phyloP scores from a whole-genome alignment of 2,113 vertebrate genomes.

The Dasyornis broadbenti region DNA sequence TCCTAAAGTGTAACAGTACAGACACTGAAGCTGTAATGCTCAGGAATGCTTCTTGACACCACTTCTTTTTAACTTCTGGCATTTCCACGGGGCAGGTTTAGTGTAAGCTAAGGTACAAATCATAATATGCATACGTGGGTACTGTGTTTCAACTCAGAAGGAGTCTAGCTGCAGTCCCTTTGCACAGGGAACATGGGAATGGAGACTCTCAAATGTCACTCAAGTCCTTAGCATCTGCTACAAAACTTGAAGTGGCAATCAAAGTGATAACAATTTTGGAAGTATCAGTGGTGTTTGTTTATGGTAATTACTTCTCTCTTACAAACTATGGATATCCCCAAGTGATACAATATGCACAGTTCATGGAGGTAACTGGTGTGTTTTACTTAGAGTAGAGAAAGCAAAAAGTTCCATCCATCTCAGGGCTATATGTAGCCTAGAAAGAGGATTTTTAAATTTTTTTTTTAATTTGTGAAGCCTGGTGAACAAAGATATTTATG shows the following conservation, averaged over 20 bases:
- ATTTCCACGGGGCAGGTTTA: accelerated
- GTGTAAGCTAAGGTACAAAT: background rate
- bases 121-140: accelerated
- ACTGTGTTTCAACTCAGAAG: background rate
- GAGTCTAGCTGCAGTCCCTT: background rate
- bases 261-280: background rate
- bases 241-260: background rate
- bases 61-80: background rate
- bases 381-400: background rate
- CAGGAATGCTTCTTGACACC: background rate
- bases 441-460: background rate
- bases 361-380: background rate
- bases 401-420: background rate
- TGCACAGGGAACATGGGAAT: background rate
- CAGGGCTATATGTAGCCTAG: background rate
- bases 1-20: accelerated
- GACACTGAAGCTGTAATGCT: background rate
- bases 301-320: background rate
- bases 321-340: background rate
- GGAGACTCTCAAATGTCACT: background rate
- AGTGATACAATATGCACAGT: background rate
- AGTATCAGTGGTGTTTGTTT: background rate
- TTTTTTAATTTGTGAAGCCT: background rate
- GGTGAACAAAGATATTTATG: background rate
- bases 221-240: background rate